Base-by-base conservation (phyloP, 2,888 invertebrate species). In the Lycia hirtaria region DNA sequence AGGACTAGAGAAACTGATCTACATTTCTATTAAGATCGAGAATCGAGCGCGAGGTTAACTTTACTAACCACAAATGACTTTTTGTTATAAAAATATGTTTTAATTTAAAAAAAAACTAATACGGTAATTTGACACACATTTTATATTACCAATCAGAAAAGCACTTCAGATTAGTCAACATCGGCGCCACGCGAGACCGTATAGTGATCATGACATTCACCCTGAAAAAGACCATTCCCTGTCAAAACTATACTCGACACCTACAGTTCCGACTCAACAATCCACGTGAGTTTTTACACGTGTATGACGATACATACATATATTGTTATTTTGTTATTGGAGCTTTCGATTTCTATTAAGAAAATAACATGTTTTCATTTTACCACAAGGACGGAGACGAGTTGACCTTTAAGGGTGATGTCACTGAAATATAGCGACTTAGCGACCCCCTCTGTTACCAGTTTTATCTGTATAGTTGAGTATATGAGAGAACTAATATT, bases 11-110 rank as follows among this genome's bases (percentile, higher is more conserved):
- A 72, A 75, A 76, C 62, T 52, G 50, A 66, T 66, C 60, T 67
- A 65, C 32, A 56, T 33, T 47, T 17, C 40, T 54, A 20, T 47
- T 26, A 66, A 77, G 73, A 69, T 68, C 62, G 58, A 65, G 65
- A 69, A 78, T 76, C 68, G 62, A 67, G 76, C 65, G 71, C 83
- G 72, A 81, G 83, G 83, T 72, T 61, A 55, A 7, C 28, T 72
- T 61, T 52, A 7, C 28, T 71, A 56, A 37, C 55, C 43, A 57
- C 60, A 56, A 59, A 62, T 54, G 43, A 38, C 54, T 56, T 58
- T 54, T 57, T 53, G 30, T 32, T 33, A 53, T 32, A 57, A 53
- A 47, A 55, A 53, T 14, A 40, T 44, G 35, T n/a, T n/a, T n/a
- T n/a, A n/a, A n/a, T n/a, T n/a, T n/a, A n/a, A n/a, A n/a, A n/a